Evolutionary conservation across 2,888 invertebrate species (phyloP), one percentile per base, ranked within the genome.

Genomic region (Salticus scenicus): DNA sequence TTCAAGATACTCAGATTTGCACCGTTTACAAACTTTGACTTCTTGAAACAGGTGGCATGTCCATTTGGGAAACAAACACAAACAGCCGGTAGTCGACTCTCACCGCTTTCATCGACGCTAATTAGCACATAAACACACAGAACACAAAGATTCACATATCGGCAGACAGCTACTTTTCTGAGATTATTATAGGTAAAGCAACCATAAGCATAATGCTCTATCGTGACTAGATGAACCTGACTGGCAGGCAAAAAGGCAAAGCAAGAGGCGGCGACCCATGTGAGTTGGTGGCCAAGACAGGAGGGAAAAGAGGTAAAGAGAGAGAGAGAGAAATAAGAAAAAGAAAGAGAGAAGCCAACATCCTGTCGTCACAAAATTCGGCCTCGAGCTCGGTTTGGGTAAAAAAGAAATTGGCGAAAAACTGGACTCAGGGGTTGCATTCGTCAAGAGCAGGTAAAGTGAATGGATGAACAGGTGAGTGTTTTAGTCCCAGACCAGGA

Each of bases 361-460:
- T 76, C 74, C 75, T 70, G 75, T 75, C 75, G 67, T 82, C 81
- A 31, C 31, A 42, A 57, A 41, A 63, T 69, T 31, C 41, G 66
- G 63, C 57, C 75, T 66, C 74, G 74, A 42, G 67, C 67, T 33
- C 42, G 27, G 70, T 42, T 82, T 63, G 64, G 30, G 20, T 10
- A 30, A 72, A 67, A 30, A 67, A 73, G 69, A 57, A 71, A 67
- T 72, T 66, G 77, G 51, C 37, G 51, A 70, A 33, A 63, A 74
- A 74, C 73, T 31, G 80, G 80, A 67, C 73, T 66, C 20, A 79
- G 79, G n/a, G 79, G 79, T 80, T 80, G 42, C 74, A 74, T 4
- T 7, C 57, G 57, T 47, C 42, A 17, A 17, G 20, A 20, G 17
- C 24, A 57, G 57, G 57, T 57, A 57, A 57, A 37, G 37, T 7